Evolutionary conservation across 2,797 vertebrate genomes (phyloP).

Genomic region (Acanthurus lineatus): DNA sequence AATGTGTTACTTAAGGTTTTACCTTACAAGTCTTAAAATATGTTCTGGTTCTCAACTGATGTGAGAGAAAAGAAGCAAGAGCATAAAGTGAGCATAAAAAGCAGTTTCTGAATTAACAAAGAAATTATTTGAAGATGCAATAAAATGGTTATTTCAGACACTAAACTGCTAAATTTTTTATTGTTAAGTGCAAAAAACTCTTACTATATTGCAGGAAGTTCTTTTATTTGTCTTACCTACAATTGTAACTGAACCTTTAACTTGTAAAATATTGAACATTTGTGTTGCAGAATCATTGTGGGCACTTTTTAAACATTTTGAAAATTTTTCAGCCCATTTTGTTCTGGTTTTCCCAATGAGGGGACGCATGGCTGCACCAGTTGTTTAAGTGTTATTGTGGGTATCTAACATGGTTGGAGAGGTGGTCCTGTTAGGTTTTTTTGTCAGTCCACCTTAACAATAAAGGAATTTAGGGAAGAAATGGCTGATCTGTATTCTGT

Average conservation of each 20-base stretch:
- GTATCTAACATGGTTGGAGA: not conserved
- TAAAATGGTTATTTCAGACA: not conserved
- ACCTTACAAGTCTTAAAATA: not conserved
- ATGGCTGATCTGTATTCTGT: not conserved
- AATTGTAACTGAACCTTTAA: not conserved
- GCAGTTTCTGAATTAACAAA: not conserved
- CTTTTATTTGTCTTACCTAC: not conserved
- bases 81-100: no score
- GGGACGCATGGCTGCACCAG: not conserved
- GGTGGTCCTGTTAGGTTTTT: not conserved
- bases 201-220: constrained; percentile 29
- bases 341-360: not conserved
- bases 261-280: not conserved
- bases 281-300: not conserved
- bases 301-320: not conserved
- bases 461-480: not conserved
- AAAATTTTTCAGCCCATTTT: no score
- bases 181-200: not conserved
- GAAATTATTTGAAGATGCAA: not conserved
- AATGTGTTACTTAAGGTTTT: not conserved
- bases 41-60: not conserved
- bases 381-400: not conserved
- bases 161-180: not conserved
- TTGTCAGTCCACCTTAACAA: not conserved
- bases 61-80: not conserved